A percentile compares a stretch with the other conserved stretches of the same genome.
These are phyloP conservation scores for Campoplex nolae DNA, from an alignment of 2,888 invertebrate genomes.

Conservation along the genomic window DNA sequence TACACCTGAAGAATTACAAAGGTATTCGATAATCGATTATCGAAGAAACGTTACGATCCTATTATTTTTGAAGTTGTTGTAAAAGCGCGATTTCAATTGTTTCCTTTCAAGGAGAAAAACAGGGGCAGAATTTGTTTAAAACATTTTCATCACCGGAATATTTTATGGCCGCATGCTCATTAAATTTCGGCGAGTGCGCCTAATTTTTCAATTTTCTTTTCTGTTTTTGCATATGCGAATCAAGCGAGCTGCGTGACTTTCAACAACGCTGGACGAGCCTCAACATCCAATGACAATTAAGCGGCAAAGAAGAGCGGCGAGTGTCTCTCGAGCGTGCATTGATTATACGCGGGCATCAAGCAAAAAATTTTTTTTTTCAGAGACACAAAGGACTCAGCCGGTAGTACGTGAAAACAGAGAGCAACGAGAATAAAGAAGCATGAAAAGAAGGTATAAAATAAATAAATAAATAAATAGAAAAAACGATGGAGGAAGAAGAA, in stretches of 20 bases:
- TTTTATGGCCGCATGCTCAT: background rate
- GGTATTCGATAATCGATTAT: background rate
- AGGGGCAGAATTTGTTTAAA: background rate
- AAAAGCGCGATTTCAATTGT: no score
- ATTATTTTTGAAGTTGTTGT: background rate
- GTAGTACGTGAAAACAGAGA: background rate
- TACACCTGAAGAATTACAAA: background rate
- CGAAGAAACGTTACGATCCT: background rate
- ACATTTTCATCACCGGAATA: background rate
- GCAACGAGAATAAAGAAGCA: background rate
- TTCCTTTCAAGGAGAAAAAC: background rate
- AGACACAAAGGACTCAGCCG: slow-evolving; percentile 3
- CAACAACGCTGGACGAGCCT: background rate
- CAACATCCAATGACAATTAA: slow-evolving; percentile 19
- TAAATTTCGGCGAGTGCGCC: background rate
- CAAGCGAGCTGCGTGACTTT: slow-evolving; percentile 9
- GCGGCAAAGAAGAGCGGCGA: background rate
- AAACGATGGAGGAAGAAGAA: background rate
- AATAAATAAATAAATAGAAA: slow-evolving; percentile 37
- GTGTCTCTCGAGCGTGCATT: slow-evolving; percentile 13
- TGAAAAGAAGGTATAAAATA: background rate
- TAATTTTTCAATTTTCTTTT: background rate
- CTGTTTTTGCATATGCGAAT: background rate
- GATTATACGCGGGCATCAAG: background rate
- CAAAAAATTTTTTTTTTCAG: background rate